Conservation (phyloP, 2,888 invertebrate genomes). For the Sphaerophoria rueppellii region DNA sequence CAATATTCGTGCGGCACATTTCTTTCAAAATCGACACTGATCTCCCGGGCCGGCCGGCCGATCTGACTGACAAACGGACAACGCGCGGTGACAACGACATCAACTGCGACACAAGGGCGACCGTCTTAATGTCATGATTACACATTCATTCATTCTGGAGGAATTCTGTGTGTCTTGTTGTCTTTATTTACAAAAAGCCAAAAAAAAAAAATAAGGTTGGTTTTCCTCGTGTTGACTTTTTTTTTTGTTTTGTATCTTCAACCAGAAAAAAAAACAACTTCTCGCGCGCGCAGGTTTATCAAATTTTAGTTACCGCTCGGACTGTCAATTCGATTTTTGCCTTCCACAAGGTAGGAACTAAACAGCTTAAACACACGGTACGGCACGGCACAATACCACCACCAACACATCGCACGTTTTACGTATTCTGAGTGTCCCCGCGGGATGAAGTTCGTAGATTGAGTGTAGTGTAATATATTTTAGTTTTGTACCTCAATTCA, state of each 20-base stretch:
- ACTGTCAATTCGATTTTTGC: constrained; percentile 73
- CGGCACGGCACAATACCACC: constrained; percentile 43
- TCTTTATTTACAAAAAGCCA: constrained; percentile 47
- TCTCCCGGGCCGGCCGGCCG: constrained; percentile 19
- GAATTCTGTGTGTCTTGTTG: constrained; percentile 42
- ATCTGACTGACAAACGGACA: background rate
- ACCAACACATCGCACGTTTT: constrained; percentile 3
- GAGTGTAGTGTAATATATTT: constrained; percentile 28
- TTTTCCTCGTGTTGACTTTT: constrained; percentile 51
- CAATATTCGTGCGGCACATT: constrained; percentile 51
- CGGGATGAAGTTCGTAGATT: constrained; percentile 26
- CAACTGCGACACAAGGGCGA: constrained; percentile 56
- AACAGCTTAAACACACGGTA: constrained; percentile 27
- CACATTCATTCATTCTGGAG: constrained; percentile 71
- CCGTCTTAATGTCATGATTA: constrained; percentile 68
- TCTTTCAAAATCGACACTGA: constrained; percentile 54
- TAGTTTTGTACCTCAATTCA: constrained; percentile 4
- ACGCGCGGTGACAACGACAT: background rate
- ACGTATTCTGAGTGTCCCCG: constrained; percentile 54
- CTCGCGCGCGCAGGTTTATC: constrained; percentile 73
- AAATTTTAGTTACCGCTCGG: constrained; percentile 71
- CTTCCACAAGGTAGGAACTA: constrained; percentile 72
- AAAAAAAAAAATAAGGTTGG: constrained; percentile 51
- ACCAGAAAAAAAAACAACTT: constrained; percentile 50
- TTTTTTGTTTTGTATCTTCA: constrained; percentile 39